Percentiles rank a stretch among this genome's conserved stretches.
Conservation (phyloP, 2,888 invertebrate genomes). For the Eristalis pertinax region DNA sequence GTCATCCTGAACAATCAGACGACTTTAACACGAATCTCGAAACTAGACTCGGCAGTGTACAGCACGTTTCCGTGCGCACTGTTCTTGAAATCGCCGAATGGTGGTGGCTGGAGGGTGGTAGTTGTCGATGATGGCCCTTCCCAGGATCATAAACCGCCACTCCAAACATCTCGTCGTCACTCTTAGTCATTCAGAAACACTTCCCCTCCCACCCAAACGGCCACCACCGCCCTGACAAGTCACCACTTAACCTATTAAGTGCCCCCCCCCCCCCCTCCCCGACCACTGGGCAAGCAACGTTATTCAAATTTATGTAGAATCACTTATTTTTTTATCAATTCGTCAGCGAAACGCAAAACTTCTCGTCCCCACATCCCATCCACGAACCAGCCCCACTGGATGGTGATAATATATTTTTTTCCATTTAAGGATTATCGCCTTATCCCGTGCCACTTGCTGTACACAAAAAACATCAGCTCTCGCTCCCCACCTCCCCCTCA, state of each 20-base stretch:
- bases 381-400: not conserved
- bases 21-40: too few species aligned
- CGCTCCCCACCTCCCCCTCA: not conserved
- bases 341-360: not conserved
- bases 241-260: not conserved
- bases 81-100: too few species aligned
- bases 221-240: not conserved
- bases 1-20: too few species aligned
- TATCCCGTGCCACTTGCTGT: constrained; percentile 12
- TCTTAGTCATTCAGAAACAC: not conserved
- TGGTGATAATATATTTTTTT: constrained; percentile 7
- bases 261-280: not conserved
- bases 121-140: not conserved
- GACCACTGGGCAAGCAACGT: not conserved
- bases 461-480: not conserved
- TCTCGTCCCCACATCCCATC: not conserved
- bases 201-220: not conserved
- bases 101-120: too few species aligned
- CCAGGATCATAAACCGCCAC: not conserved
- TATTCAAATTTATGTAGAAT: not conserved
- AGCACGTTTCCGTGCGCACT: too few species aligned
- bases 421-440: constrained; percentile 48
- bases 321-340: not conserved
- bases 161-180: not conserved
- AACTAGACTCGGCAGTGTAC: too few species aligned